Evolutionary conservation across 2,797 vertebrate species (phyloP), one percentile per base, ranked within the genome.

Genomic region (Argyrosomus regius): DNA sequence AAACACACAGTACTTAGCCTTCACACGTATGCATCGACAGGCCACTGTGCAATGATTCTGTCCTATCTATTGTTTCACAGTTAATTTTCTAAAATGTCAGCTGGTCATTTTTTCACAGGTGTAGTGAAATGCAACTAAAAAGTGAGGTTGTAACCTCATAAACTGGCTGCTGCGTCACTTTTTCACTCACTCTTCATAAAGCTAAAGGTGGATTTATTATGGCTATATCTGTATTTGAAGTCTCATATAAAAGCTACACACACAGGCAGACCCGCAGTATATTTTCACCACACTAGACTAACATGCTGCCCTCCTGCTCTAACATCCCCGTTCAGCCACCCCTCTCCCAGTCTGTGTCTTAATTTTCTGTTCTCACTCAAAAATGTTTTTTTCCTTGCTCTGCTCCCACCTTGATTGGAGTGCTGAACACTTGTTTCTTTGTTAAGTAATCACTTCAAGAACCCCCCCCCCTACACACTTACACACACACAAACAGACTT

Each of bases 361-460:
- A 56, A 80, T 83, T 77, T 86, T 86, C 72, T 85, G 35, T 73
- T 80, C 65, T 59, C 24, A 65, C 62, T 86, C 56, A 82, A 31
- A 80, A 77, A 72, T 72, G 14, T 66, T 83, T n/a, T 73, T 82
- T 84, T 64, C 65, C 63, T 75, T 60, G 65, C 71, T 80, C 71
- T 77, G 78, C 68, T 85, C 88, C 75, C 86, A 84, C 88, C 78
- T 91, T 93, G 86, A 92, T 91, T 92, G 75, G 73, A 91, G 75
- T 85, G 83, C 83, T 82, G 66, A 88, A 81, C 59, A 62, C 72
- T 84, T 88, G 73, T 84, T 85, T 88, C 86, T 85, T 82, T 88
- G 82, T 90, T 91, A 81, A 84, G 67, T 91, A 91, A 91, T 93
- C 89, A 91, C 80, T 86, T 86, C 80, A 91, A 85, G 67, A 79